A percentile compares a stretch with the other conserved stretches of the same genome.
Evolutionary conservation across 2,797 vertebrate genomes (phyloP).

Genomic region (Brachymystax lenok): DNA sequence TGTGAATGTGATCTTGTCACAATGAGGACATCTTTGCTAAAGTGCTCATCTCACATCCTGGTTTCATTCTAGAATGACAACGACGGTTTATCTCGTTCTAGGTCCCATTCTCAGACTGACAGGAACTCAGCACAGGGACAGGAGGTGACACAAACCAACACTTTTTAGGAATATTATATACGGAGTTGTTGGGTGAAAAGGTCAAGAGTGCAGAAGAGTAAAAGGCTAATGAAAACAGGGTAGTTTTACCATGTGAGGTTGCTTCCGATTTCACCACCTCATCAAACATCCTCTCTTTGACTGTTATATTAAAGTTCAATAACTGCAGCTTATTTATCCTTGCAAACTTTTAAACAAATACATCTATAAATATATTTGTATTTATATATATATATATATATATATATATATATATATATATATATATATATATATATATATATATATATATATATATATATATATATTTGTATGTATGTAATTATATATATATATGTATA

Average conservation of each 20-base stretch:
- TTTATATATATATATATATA: slow-evolving; percentile 63
- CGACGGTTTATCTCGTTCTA: slow-evolving; percentile 54
- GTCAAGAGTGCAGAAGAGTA: slow-evolving; percentile 30
- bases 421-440: no score
- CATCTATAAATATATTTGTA: slow-evolving; percentile 80
- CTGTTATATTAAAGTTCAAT: slow-evolving; percentile 86
- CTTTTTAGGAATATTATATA: slow-evolving; percentile 50
- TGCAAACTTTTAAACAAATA: slow-evolving; percentile 82
- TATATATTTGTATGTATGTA: no score
- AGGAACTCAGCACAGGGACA: slow-evolving; percentile 66
- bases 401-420: no score
- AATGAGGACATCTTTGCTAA: slow-evolving; percentile 87
- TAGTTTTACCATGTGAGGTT: slow-evolving; percentile 77
- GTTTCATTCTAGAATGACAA: slow-evolving; percentile 72
- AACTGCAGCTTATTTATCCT: slow-evolving; percentile 90
- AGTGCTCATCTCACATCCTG: slow-evolving; percentile 85
- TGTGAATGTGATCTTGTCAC: slow-evolving; percentile 92
- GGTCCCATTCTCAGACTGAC: slow-evolving; percentile 68
- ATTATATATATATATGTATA: no score
- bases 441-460: slow-evolving; percentile 64
- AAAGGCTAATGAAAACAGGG: slow-evolving; percentile 71
- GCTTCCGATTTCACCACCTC: slow-evolving; percentile 79
- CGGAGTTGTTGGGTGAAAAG: slow-evolving; percentile 63
- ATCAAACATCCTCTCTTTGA: slow-evolving; percentile 85
- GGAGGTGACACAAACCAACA: slow-evolving; percentile 60